Percentiles rank a stretch among this genome's conserved stretches.
These are phyloP conservation scores for Eleutherodactylus coqui DNA, from an alignment of 2,797 vertebrate genomes.

Conservation along the genomic window DNA sequence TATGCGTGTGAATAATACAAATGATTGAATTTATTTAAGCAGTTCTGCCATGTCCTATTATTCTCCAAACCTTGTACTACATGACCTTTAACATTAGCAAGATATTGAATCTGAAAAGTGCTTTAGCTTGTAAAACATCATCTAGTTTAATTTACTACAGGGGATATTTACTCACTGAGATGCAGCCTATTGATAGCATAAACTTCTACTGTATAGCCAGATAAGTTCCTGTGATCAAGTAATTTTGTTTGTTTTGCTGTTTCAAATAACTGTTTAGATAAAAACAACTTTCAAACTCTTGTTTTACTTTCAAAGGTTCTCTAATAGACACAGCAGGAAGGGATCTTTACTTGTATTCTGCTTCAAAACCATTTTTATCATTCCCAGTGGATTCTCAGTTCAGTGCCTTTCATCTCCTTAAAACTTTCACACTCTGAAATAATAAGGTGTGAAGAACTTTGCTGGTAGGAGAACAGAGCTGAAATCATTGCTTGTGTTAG, in stretches of 20 bases:
- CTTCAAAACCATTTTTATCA: constrained; percentile 15
- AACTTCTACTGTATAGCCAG: neutral
- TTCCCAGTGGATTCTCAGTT: constrained; percentile 19
- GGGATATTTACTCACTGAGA: neutral
- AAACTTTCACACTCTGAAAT: constrained; percentile 43
- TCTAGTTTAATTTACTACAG: neutral
- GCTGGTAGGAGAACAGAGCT: constrained; percentile 19
- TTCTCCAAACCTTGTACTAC: too few relatives aligned
- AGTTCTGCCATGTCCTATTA: neutral
- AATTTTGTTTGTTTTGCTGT: neutral
- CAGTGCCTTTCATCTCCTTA: constrained; percentile 38
- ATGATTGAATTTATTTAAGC: neutral
- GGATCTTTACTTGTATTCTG: constrained; percentile 1
- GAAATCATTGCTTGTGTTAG: constrained; percentile 42
- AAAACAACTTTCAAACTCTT: neutral
- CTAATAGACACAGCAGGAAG: constrained; percentile 10
- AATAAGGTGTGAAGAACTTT: constrained; percentile 35
- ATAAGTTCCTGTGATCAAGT: neutral
- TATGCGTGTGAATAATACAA: neutral
- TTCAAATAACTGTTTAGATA: neutral
- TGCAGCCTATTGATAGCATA: too few relatives aligned
- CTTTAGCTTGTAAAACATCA: neutral
- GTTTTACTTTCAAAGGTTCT: constrained; percentile 8
- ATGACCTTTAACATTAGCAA: too few relatives aligned
- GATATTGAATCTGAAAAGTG: too few relatives aligned